phyloP scores from a whole-genome alignment of 2,113 vertebrate genomes.

The Percopsis transmontana region DNA sequence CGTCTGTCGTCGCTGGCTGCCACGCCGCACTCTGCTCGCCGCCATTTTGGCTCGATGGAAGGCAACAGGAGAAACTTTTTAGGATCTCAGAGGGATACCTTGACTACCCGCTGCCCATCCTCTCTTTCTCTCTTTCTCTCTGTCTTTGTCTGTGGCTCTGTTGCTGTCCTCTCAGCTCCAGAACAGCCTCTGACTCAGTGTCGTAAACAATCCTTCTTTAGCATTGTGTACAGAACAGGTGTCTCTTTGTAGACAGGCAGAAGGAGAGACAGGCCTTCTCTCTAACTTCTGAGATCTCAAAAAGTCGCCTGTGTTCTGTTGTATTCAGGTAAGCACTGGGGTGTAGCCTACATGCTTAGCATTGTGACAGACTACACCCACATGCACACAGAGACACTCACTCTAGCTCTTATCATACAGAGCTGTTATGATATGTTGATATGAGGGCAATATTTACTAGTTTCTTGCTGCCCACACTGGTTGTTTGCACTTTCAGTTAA shows the following conservation, averaged over 20 bases:
- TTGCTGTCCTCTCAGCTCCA: conserved; percentile 20
- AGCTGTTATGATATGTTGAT: conserved; percentile 13
- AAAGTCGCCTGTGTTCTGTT: conserved; percentile 26
- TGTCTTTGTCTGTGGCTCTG: neutral
- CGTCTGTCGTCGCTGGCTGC: conserved; percentile 51
- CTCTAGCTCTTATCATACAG: conserved; percentile 28
- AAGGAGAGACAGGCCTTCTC: conserved; percentile 30
- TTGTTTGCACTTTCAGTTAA: conserved; percentile 30
- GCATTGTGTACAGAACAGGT: conserved; percentile 60
- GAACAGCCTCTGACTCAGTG: conserved; percentile 37
- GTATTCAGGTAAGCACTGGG: conserved; percentile 22
- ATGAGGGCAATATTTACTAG: conserved; percentile 23
- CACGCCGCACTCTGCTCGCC: conserved; percentile 63
- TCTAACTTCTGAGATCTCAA: conserved; percentile 40
- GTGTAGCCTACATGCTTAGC: conserved; percentile 22
- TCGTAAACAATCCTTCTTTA: conserved; percentile 36
- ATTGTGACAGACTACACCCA: conserved; percentile 16
- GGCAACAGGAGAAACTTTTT: conserved; percentile 64
- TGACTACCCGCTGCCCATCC: conserved; percentile 37
- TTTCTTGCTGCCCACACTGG: conserved; percentile 5
- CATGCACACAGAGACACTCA: conserved; percentile 16
- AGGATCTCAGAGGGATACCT: conserved; percentile 38
- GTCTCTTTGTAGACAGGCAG: conserved; percentile 48
- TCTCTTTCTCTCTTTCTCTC: conserved; percentile 22
- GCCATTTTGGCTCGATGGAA: conserved; percentile 70